Base-by-base conservation (phyloP, 2,113 vertebrate species). In the Neotoma lepida region DNA sequence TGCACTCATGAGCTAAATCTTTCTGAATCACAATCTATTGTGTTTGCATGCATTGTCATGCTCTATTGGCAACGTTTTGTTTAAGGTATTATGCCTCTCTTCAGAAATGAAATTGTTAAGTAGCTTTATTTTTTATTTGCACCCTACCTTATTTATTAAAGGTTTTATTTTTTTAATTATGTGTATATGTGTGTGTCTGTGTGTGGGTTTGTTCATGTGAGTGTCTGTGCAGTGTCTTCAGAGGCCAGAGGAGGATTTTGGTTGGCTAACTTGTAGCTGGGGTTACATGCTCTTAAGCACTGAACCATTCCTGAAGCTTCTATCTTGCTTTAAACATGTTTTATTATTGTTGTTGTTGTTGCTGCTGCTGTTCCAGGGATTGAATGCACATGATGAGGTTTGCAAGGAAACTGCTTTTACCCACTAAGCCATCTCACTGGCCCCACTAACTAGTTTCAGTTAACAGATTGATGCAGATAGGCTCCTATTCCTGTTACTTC, bases 101-200 rank as follows among this genome's bases (percentile, higher is more conserved):
- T 97, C 30, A 71, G 41, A 87, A 68, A 89, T 85, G 9, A 77
- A 66, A 84, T 56, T 89, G 17, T 44, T 84, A 33, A 93, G 13
- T 49, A 41, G 4, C 30, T 90, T 74, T 74, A 49, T 76, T 88
- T 86, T 35, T 94, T 91, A 61, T 58, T 93, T 14, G 86, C 26
- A 46, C 10, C 26, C 5, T 64, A 13, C 13, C 9, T 33, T 64
- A 9, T 15, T 44, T 63, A 30, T 64, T 30, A 18, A 44, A 44
- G 8, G 1, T 26, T 82, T 61, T 44, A 2, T 41, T 41, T 39
- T 30, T 58, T 82, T 61, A 56, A n/a, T 80, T 56, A 61, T 17
- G 18, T 44, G 4, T 74, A 3, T 49, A 15, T 46, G 24, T 51
- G 35, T 58, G 5, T 22, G 33, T 22, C 1, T n/a, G 35, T 70